These are phyloP conservation scores for Gorsachius magnificus DNA, from an alignment of 2,797 vertebrate genomes.

Conservation along the genomic window DNA sequence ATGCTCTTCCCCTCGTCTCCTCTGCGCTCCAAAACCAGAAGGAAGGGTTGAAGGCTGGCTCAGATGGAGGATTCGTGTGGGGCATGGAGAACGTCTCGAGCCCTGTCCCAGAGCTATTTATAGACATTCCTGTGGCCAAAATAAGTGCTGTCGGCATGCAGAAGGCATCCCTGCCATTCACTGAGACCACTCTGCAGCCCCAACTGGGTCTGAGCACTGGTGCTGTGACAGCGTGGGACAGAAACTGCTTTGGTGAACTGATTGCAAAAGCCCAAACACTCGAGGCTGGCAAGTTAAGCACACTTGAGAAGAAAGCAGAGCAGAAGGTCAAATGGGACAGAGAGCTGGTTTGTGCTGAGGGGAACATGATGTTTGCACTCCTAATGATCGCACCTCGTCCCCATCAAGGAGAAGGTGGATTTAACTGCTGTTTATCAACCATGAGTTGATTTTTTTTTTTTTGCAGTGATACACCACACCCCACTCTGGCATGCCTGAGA, in stretches of 20 bases:
- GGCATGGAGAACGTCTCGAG: rapidly evolving
- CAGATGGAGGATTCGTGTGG: rapidly evolving
- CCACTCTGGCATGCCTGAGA: rapidly evolving
- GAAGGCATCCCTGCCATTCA: background rate
- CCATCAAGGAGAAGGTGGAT: background rate
- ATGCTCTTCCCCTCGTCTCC: background rate
- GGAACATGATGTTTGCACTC: rapidly evolving
- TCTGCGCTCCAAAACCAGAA: background rate
- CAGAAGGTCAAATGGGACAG: background rate
- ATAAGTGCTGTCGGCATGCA: background rate
- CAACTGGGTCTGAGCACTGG: rapidly evolving
- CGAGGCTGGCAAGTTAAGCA: rapidly evolving
- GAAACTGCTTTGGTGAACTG: background rate
- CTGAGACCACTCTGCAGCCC: rapidly evolving
- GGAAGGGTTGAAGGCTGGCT: background rate
- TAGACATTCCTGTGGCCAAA: constrained; percentile 30
- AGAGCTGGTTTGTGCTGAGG: background rate
- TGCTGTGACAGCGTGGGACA: rapidly evolving
- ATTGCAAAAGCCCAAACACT: background rate
- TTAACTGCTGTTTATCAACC: background rate
- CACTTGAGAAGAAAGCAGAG: background rate
- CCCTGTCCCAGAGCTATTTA: background rate
- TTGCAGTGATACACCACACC: background rate
- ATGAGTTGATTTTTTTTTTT: background rate
- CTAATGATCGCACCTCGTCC: rapidly evolving